Evolutionary conservation across 2,113 vertebrate species (phyloP), one percentile per base, ranked within the genome.

Genomic region (Agapornis roseicollis): DNA sequence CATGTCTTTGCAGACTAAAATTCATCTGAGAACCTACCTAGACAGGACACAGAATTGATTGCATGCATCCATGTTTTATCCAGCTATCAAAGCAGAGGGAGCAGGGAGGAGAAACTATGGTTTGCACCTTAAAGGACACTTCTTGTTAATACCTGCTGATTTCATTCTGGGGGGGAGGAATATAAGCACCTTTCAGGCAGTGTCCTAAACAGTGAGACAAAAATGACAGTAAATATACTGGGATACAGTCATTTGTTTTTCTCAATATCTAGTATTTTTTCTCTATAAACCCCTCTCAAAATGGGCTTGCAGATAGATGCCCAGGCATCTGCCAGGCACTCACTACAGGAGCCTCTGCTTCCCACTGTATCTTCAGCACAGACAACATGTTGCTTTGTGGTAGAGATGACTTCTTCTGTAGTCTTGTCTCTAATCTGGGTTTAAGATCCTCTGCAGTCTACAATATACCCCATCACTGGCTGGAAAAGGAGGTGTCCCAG

Each of bases 41-140:
- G 81, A 93, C 50, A 93, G 71, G 87, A 64, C 68, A 80, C 29
- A 50, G 71, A 70, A 50, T 25, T 77, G 55, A 66, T 17, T 76
- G 46, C 37, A 64, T 1, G 0, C 37, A 42, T 33, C n/a, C 0
- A 0, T 74, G 37, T 39, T 9, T 66, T 55, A 39, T 63, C 23
- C 8, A 79, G 17, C 33, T 42, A 42, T 80, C 50, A 60, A 83
- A 93, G 81, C 49, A 50, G 58, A 73, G 16, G 35, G 39, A 86
- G 29, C 20, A 23, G 42, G 20, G 17, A 81, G 23, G 8, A 20
- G 10, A 73, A 80, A 66, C 0, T 4, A 42, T 35, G 74, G 17
- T n/a, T 70, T 69, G 11, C 56, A 49, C 22, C 50, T 70, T n/a
- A 83, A 82, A 76, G 56, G 49, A 18, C 23, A 70, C 31, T 18